Evolutionary conservation across 2,113 vertebrate genomes (phyloP).

Genomic region (Empidonax alnorum): DNA sequence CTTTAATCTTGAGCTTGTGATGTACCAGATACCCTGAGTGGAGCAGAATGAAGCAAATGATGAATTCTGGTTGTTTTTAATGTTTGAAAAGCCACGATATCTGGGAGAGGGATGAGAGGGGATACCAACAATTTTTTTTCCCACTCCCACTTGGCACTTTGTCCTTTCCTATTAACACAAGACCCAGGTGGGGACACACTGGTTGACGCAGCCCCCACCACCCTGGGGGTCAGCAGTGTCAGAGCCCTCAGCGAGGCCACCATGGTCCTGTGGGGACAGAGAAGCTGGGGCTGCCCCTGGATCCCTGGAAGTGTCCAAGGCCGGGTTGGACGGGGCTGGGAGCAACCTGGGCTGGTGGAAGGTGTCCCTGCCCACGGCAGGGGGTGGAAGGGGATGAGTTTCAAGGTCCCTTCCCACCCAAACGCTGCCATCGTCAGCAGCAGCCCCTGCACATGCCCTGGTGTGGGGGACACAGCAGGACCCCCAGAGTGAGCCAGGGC

Average conservation of each 20-base stretch:
- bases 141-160: neutral
- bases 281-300: neutral
- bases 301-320: neutral
- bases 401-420: neutral
- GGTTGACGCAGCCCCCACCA: too few relatives aligned
- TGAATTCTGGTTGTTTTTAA: neutral
- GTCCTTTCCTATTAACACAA: neutral
- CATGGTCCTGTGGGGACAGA: neutral
- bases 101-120: neutral
- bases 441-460: neutral
- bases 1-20: slow-evolving; percentile 5
- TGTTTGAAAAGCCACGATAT: neutral
- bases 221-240: neutral
- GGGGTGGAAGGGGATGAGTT: neutral
- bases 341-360: neutral
- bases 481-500: neutral
- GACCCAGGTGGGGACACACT: neutral
- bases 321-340: neutral
- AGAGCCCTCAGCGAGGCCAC: neutral
- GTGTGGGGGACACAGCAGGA: neutral
- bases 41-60: neutral
- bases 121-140: neutral
- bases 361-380: neutral
- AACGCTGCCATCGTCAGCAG: neutral
- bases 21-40: neutral